Conservation (phyloP, 2,888 invertebrate species). For the Idaea biselata region DNA sequence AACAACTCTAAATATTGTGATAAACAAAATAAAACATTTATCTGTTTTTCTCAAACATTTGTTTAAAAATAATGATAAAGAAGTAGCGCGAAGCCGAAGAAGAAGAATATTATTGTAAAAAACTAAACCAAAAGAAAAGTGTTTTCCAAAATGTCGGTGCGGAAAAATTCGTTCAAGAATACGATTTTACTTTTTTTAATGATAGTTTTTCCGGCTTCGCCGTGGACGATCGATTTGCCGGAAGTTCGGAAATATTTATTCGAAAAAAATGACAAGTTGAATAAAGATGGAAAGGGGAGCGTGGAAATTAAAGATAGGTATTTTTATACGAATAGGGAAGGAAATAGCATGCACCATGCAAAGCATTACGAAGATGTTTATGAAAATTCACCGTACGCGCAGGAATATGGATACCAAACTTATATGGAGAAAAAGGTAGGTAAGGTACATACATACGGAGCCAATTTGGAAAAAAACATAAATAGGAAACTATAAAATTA, state of each 20-base stretch:
- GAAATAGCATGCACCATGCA: conserved; percentile 44
- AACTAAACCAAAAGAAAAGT: conserved; percentile 16
- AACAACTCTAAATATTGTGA: neutral
- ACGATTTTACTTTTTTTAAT: conserved; percentile 30
- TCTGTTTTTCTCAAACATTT: neutral
- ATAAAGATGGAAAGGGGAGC: conserved; percentile 26
- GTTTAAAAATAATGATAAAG: neutral
- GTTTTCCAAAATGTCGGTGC: conserved; percentile 30
- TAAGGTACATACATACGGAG: conserved; percentile 5
- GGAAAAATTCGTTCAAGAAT: conserved; percentile 29
- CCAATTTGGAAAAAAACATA: too few species aligned
- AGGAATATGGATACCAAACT: conserved; percentile 47
- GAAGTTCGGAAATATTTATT: conserved; percentile 55
- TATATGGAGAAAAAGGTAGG: conserved; percentile 65
- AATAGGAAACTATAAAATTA: too few species aligned
- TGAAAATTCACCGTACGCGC: conserved; percentile 41
- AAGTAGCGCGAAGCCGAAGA: conserved; percentile 1
- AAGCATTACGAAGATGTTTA: conserved; percentile 31
- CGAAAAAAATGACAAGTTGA: conserved; percentile 39
- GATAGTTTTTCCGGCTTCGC: conserved; percentile 27
- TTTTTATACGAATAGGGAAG: conserved; percentile 44
- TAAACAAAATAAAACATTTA: neutral
- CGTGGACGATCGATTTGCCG: conserved; percentile 67
- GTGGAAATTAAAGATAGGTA: conserved; percentile 16
- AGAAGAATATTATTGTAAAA: conserved; percentile 16